Base-by-base conservation (phyloP, 2,797 vertebrate genomes). In the Microchirus variegatus region DNA sequence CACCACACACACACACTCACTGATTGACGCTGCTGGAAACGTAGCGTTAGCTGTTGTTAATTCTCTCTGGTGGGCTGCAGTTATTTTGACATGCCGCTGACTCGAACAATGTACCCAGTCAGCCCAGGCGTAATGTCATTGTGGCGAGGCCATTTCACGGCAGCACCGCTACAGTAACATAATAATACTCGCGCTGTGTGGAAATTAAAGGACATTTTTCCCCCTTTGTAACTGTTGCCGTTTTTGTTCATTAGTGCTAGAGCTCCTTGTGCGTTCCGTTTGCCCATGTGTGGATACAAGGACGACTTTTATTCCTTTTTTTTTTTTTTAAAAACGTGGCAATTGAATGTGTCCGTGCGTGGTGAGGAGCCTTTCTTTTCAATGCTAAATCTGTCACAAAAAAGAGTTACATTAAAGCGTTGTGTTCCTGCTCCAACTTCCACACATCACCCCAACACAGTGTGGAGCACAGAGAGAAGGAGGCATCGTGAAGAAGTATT, bases 41-140 rank as follows among this genome's bases (percentile, higher is more conserved):
- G 70, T 63, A 54, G 61, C 67, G 53, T 40, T 86, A 76, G 83
- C 75, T 63, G 56, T 52, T 70, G 70, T 73, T 67, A 58, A 74
- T 58, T 59, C 74, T 59, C 45, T 74, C 49, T 16, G 49, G 67
- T 52, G 67, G 59, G 73, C 73, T 78, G 82, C 78, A 58, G 51
- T n/a, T 68, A 62, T 75, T 73, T 63, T 77, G 77, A 84, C 84
- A 77, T 54, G 66, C 68, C 66, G 51, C 76, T 40, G 68, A 75
- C 63, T 76, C 60, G 37, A 64, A 82, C 68, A 59, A 57, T 61
- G 69, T 46, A 44, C 11, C 36, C 69, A 37, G 36, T 50, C 47
- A 78, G 63, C 53, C 59, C 4, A 0, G 22, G 36, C 44, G 48
- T 54, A 55, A 42, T 80, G 73, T 66, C 77, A 67, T 16, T 41